Conservation (phyloP, 2,113 vertebrate genomes). For the Neogale vison region DNA sequence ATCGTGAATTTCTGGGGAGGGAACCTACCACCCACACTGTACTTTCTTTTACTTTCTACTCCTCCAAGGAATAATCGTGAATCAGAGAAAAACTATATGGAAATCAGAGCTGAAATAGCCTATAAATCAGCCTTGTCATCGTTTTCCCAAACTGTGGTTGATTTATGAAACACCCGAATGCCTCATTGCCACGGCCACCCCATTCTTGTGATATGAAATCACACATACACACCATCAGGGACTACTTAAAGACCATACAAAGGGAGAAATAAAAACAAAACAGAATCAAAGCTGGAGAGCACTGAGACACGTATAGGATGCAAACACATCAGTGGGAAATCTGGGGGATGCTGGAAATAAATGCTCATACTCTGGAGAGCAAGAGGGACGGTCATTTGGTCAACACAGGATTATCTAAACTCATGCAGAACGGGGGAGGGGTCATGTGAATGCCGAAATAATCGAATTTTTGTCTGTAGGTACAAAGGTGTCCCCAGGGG, state of each 20-base stretch:
- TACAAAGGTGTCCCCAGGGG: not conserved
- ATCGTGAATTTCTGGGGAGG: slow-evolving; percentile 73
- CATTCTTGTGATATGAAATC: slow-evolving; percentile 63
- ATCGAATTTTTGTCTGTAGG: not conserved
- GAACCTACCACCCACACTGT: slow-evolving; percentile 67
- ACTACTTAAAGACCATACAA: slow-evolving; percentile 58
- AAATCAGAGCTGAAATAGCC: slow-evolving; percentile 68
- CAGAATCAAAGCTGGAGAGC: slow-evolving; percentile 3
- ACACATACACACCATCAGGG: slow-evolving; percentile 52
- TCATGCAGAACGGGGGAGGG: not conserved
- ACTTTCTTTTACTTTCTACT: slow-evolving; percentile 68
- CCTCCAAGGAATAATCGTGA: slow-evolving; percentile 75
- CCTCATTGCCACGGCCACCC: slow-evolving; percentile 34
- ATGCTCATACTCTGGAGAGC: not conserved
- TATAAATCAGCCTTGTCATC: slow-evolving; percentile 74
- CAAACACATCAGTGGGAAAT: slow-evolving; percentile 18
- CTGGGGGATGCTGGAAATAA: slow-evolving; percentile 5
- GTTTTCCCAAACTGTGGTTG: slow-evolving; percentile 64
- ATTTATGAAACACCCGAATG: slow-evolving; percentile 65
- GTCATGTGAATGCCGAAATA: not conserved
- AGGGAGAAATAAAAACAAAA: slow-evolving; percentile 58
- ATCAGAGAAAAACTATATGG: slow-evolving; percentile 72
- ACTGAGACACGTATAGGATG: not conserved
- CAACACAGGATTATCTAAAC: not conserved
- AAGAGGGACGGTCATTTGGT: not conserved